Evolutionary conservation across 2,888 invertebrate species (phyloP).

Genomic region (Amaurobius ferox): DNA sequence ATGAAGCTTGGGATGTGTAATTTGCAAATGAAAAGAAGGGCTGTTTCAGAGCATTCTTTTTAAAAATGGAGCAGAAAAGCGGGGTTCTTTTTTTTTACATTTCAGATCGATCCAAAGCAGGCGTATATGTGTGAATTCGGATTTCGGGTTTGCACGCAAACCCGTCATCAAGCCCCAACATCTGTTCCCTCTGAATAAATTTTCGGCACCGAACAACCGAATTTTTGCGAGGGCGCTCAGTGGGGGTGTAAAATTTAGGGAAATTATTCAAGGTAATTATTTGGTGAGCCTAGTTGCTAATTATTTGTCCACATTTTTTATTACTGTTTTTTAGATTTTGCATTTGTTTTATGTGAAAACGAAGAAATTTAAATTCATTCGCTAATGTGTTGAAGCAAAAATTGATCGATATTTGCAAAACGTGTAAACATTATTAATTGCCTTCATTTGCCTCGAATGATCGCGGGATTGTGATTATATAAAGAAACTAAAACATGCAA

Average conservation of each 20-base stretch:
- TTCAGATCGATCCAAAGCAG: constrained; percentile 26
- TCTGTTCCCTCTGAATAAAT: constrained; percentile 52
- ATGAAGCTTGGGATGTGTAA: constrained; percentile 22
- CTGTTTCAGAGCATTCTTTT: constrained; percentile 9
- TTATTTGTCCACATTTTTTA: not conserved
- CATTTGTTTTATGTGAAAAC: no score
- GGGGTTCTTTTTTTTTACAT: not conserved
- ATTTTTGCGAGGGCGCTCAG: constrained; percentile 1
- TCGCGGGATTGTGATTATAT: no score
- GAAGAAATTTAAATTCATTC: no score
- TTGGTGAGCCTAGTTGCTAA: not conserved
- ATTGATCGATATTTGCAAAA: no score
- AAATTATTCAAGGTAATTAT: constrained; percentile 3
- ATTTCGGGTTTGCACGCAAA: constrained; percentile 44
- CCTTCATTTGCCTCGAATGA: no score
- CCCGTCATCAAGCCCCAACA: constrained; percentile 37
- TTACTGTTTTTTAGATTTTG: not conserved
- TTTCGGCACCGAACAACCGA: constrained; percentile 11
- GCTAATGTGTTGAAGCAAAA: no score
- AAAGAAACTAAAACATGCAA: no score
- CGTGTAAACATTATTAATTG: no score
- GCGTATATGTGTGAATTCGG: constrained; percentile 43
- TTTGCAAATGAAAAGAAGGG: constrained; percentile 23
- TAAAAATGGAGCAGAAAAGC: not conserved
- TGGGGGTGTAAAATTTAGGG: not conserved